These are phyloP conservation scores for Vireo griseus DNA, from an alignment of 2,797 vertebrate genomes.

Conservation along the genomic window DNA sequence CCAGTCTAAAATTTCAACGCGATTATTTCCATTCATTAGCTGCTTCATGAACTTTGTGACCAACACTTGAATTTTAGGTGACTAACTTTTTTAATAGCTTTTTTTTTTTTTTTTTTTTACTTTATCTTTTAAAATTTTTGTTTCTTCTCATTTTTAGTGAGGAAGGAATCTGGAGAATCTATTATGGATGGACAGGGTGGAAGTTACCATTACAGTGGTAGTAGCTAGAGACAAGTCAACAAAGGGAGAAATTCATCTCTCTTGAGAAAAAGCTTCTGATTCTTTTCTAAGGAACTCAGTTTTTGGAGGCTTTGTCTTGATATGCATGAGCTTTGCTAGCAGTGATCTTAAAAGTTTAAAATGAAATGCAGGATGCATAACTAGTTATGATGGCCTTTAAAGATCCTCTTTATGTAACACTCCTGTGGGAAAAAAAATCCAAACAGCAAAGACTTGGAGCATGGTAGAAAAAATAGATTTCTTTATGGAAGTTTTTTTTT, in stretches of 20 bases:
- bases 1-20: neutral
- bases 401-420: neutral
- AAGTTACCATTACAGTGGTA: neutral
- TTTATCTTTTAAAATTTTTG: neutral
- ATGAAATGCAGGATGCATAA: neutral
- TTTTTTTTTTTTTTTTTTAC: no score
- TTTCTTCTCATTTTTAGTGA: neutral
- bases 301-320: neutral
- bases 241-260: neutral
- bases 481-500: neutral
- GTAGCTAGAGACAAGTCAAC: neutral
- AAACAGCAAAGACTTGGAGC: neutral
- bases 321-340: neutral
- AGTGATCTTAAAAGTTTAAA: neutral
- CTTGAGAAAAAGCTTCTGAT: neutral
- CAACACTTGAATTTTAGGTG: neutral
- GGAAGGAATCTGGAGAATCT: neutral
- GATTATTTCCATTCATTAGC: neutral
- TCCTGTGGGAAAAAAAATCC: fast-evolving
- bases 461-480: neutral
- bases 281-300: neutral
- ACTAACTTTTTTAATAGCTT: neutral
- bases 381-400: neutral
- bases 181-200: neutral
- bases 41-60: neutral